Conservation (phyloP, 1,140 invertebrate genomes). For the Drosophila pseudoananassae region DNA sequence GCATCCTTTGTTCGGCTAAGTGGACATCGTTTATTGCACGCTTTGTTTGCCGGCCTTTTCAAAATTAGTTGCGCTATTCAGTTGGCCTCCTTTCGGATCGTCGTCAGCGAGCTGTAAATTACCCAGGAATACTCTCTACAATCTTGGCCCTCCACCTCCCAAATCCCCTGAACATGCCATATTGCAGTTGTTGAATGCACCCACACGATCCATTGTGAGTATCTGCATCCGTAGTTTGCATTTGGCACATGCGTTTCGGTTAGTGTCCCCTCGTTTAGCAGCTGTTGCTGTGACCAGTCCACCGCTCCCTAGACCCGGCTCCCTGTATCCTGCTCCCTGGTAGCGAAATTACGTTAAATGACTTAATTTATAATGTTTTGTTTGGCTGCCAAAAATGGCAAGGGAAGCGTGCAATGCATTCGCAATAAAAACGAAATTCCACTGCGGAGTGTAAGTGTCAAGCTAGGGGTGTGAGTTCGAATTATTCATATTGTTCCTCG, state of each 20-base stretch:
- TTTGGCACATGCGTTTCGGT: slow-evolving; percentile 55
- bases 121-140: slow-evolving; percentile 24
- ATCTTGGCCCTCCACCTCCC: background rate
- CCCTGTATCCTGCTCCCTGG: slow-evolving; percentile 34
- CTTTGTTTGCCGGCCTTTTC: slow-evolving; percentile 74
- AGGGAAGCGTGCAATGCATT: slow-evolving; percentile 50
- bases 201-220: slow-evolving; percentile 65
- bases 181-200: slow-evolving; percentile 70
- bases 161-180: background rate
- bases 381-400: slow-evolving; percentile 60
- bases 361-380: slow-evolving; percentile 79
- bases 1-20: slow-evolving; percentile 65
- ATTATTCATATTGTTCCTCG: slow-evolving; percentile 10
- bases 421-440: slow-evolving; percentile 57
- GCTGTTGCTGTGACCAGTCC: slow-evolving; percentile 58
- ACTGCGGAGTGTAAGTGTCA: slow-evolving; percentile 53
- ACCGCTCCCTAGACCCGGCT: background rate
- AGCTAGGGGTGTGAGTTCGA: slow-evolving; percentile 16
- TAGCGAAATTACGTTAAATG: slow-evolving; percentile 81
- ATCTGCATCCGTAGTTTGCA: slow-evolving; percentile 21
- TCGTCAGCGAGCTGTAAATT: slow-evolving; percentile 62
- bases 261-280: slow-evolving; percentile 73
- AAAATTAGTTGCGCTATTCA: slow-evolving; percentile 82
- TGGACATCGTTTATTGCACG: slow-evolving; percentile 80
- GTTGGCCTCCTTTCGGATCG: slow-evolving; percentile 25